These are phyloP conservation scores for Perognathus longimembris DNA, from an alignment of 2,113 vertebrate genomes.

Conservation along the genomic window DNA sequence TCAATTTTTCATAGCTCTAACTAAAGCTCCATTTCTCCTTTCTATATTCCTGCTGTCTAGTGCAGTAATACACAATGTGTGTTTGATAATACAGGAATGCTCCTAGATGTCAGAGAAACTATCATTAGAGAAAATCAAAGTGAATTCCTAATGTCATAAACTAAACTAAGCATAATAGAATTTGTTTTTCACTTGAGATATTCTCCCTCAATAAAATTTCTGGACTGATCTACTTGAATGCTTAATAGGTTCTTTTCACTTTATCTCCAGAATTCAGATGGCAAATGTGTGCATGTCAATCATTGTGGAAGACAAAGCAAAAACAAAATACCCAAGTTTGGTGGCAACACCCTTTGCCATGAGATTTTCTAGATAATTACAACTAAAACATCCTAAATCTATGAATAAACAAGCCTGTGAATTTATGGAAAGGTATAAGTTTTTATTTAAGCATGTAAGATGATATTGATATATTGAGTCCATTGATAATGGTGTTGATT, in stretches of 20 bases:
- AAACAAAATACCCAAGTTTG: background rate
- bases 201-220: background rate
- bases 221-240: background rate
- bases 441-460: too few species aligned
- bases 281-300: background rate
- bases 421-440: too few species aligned
- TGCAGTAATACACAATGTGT: background rate
- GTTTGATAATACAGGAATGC: background rate
- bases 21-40: background rate
- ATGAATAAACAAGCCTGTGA: too few species aligned
- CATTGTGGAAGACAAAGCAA: background rate
- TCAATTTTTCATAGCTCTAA: background rate
- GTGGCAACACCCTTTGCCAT: too few species aligned
- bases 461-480: too few species aligned
- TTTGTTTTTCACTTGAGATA: background rate
- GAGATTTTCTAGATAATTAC: too few species aligned
- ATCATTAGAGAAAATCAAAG: background rate
- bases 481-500: too few species aligned
- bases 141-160: background rate
- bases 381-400: too few species aligned
- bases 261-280: accelerated
- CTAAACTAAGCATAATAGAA: background rate
- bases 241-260: background rate
- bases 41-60: background rate
- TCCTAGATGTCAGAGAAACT: background rate